Evolutionary conservation across 1,140 invertebrate genomes (phyloP).

Genomic region (Drosophila pachea): DNA sequence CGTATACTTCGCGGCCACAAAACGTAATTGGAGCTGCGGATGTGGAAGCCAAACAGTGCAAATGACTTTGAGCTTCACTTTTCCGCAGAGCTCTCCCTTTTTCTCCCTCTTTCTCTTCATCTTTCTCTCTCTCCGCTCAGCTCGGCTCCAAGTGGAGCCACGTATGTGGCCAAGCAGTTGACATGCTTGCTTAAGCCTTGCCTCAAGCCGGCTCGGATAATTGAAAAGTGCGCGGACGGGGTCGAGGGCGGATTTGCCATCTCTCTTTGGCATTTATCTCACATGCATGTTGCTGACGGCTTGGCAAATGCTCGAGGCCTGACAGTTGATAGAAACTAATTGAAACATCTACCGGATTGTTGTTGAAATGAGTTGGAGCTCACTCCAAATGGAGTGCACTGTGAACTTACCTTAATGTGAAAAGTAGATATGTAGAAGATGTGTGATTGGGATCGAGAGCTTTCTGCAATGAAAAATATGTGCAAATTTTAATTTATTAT

Average conservation of each 20-base stretch:
- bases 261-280: neutral
- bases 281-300: neutral
- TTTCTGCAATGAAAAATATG: too few relatives aligned
- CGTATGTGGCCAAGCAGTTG: constrained; percentile 6
- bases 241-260: neutral
- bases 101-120: neutral
- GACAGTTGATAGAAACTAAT: neutral
- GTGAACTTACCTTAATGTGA: too few relatives aligned
- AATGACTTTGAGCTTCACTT: constrained; percentile 56
- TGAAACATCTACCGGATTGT: too few relatives aligned
- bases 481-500: too few relatives aligned
- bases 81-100: constrained; percentile 8
- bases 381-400: too few relatives aligned
- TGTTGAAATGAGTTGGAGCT: too few relatives aligned
- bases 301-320: neutral
- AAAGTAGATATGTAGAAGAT: too few relatives aligned
- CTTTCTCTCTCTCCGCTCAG: neutral
- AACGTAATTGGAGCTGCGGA: constrained; percentile 67
- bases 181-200: constrained; percentile 20
- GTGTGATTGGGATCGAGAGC: too few relatives aligned
- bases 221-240: constrained; percentile 3
- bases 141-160: neutral
- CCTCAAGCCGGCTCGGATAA: constrained; percentile 5
- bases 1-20: constrained; percentile 38
- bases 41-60: constrained; percentile 57